These are phyloP conservation scores for Ondatra zibethicus DNA, from an alignment of 2,113 vertebrate genomes.

Conservation along the genomic window DNA sequence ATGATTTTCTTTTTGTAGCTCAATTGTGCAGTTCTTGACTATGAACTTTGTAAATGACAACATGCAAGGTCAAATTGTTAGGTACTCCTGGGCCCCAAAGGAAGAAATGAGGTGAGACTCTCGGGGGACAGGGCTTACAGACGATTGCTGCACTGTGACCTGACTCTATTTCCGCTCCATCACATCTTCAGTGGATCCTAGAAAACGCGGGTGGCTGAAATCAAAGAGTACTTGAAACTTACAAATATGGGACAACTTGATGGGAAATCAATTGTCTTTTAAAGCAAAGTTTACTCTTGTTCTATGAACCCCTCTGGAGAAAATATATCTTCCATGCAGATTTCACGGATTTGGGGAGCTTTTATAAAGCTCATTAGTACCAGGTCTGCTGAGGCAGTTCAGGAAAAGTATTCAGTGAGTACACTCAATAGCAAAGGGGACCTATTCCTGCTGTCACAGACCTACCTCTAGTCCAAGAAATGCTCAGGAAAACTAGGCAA, in stretches of 20 bases:
- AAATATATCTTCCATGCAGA: background rate
- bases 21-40: background rate
- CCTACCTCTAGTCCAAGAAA: background rate
- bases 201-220: background rate
- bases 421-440: background rate
- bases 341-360: background rate
- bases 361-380: background rate
- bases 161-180: background rate
- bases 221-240: conserved; percentile 24
- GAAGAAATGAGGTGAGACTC: background rate
- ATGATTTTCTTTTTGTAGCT: background rate
- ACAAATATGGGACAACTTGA: background rate
- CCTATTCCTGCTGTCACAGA: background rate
- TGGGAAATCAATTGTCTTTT: no score
- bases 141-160: background rate
- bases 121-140: background rate
- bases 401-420: background rate
- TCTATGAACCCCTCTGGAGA: background rate
- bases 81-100: background rate
- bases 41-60: background rate
- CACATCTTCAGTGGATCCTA: background rate
- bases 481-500: background rate
- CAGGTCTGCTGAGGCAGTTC: background rate
- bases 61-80: background rate
- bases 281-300: background rate